phyloP scores from a whole-genome alignment of 2,113 vertebrate species.

The Tupaia chinensis region DNA sequence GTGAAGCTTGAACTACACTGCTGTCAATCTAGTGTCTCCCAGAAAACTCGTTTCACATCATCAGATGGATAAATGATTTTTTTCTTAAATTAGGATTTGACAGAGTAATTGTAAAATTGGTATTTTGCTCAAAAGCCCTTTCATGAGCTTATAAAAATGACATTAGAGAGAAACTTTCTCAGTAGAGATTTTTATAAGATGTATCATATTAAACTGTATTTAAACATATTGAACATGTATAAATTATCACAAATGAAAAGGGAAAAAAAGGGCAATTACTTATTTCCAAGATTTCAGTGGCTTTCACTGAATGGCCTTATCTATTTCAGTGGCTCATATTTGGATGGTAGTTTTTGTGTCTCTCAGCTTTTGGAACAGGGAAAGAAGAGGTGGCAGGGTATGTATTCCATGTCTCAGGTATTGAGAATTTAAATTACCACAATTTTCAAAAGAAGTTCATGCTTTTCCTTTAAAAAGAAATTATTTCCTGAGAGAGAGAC shows the following conservation, averaged over 20 bases:
- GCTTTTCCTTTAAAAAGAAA: too few species aligned
- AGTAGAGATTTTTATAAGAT: slow-evolving; percentile 11
- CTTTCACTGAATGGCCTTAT: not conserved
- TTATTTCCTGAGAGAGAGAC: too few species aligned
- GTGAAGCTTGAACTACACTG: not conserved
- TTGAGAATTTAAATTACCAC: not conserved
- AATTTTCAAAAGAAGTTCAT: not conserved
- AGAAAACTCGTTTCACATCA: slow-evolving; percentile 54
- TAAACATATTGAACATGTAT: slow-evolving; percentile 11
- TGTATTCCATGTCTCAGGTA: not conserved
- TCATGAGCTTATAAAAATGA: slow-evolving; percentile 54
- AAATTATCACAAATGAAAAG: not conserved
- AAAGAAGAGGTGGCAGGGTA: fast-evolving
- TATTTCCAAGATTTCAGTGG: slow-evolving; percentile 9
- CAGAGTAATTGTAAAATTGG: slow-evolving; percentile 67
- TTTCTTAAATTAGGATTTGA: slow-evolving; percentile 66
- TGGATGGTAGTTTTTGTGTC: not conserved
- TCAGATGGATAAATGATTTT: slow-evolving; percentile 59
- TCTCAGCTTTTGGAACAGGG: not conserved
- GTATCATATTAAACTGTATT: not conserved
- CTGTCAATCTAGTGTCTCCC: slow-evolving; percentile 71
- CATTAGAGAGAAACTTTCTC: slow-evolving; percentile 67
- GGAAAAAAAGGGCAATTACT: not conserved
- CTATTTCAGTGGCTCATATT: not conserved
- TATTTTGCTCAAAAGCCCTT: slow-evolving; percentile 43